These are phyloP conservation scores for Gambusia holbrooki DNA, from an alignment of 2,113 vertebrate species.

Conservation along the genomic window DNA sequence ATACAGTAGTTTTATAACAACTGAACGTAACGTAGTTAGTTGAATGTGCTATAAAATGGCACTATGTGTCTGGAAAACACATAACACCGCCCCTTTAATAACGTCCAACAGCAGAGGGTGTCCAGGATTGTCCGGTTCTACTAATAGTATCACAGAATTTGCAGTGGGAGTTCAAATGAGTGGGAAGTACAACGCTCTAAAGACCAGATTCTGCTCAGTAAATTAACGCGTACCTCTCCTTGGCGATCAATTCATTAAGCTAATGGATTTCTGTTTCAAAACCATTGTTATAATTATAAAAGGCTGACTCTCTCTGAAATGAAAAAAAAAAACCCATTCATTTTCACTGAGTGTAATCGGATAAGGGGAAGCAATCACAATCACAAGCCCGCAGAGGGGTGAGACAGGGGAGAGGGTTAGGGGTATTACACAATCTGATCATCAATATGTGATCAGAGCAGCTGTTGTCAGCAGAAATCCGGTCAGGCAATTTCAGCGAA, in stretches of 20 bases:
- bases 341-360: slow-evolving; percentile 41
- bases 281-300: slow-evolving; percentile 38
- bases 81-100: too few species aligned
- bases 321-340: slow-evolving; percentile 46
- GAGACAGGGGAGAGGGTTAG: too few species aligned
- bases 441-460: slow-evolving; percentile 52
- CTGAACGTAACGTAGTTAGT: too few species aligned
- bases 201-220: slow-evolving; percentile 23
- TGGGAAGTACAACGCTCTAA: slow-evolving; percentile 27
- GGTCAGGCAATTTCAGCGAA: slow-evolving; percentile 1
- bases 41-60: too few species aligned
- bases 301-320: slow-evolving; percentile 30
- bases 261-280: slow-evolving; percentile 56
- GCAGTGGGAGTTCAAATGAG: neutral
- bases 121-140: neutral
- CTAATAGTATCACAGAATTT: neutral
- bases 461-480: slow-evolving; percentile 33
- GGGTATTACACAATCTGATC: slow-evolving; percentile 4
- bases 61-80: too few species aligned
- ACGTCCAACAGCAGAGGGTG: too few species aligned
- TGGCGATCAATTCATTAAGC: slow-evolving; percentile 52
- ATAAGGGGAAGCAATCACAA: slow-evolving; percentile 23
- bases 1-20: too few species aligned
- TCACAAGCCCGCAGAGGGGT: neutral
- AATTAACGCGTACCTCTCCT: slow-evolving; percentile 47